These are phyloP conservation scores for Elanoides forficatus DNA, from an alignment of 2,113 vertebrate species.

Conservation along the genomic window DNA sequence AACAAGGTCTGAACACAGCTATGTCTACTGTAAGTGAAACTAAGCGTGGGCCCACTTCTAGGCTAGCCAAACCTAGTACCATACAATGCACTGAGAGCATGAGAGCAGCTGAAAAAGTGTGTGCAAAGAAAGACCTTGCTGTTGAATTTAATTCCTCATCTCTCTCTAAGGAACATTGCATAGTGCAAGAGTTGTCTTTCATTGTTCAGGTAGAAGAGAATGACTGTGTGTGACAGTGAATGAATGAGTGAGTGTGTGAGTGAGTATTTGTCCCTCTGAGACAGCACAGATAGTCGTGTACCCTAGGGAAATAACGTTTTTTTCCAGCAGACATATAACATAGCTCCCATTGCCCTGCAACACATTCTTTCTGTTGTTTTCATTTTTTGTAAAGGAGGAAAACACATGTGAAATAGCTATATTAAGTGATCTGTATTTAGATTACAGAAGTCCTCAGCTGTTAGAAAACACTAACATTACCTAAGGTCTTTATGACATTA, in stretches of 20 bases:
- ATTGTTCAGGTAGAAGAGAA: not conserved
- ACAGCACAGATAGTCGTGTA: rapidly evolving
- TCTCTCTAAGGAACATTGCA: not conserved
- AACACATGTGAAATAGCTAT: not conserved
- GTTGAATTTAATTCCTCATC: not conserved
- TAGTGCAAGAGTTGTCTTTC: not conserved
- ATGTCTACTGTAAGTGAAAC: not conserved
- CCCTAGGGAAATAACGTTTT: not conserved
- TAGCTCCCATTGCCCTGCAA: not conserved
- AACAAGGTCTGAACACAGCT: not conserved
- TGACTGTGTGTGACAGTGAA: not conserved
- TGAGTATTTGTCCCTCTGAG: not conserved
- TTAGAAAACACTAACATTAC: not conserved
- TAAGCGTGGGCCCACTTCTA: not conserved
- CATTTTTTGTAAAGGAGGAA: not conserved
- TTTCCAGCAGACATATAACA: not conserved
- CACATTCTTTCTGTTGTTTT: not conserved
- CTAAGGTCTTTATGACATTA: not conserved
- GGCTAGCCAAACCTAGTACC: not conserved
- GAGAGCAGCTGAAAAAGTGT: rapidly evolving
- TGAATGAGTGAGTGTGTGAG: not conserved
- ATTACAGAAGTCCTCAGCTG: not conserved
- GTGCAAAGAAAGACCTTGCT: not conserved
- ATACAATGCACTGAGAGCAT: not conserved
- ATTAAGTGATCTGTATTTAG: not conserved